These are phyloP conservation scores for Dendronephthya gigantea DNA, from an alignment of 64 coral and sea anemone species.

Conservation along the genomic window DNA sequence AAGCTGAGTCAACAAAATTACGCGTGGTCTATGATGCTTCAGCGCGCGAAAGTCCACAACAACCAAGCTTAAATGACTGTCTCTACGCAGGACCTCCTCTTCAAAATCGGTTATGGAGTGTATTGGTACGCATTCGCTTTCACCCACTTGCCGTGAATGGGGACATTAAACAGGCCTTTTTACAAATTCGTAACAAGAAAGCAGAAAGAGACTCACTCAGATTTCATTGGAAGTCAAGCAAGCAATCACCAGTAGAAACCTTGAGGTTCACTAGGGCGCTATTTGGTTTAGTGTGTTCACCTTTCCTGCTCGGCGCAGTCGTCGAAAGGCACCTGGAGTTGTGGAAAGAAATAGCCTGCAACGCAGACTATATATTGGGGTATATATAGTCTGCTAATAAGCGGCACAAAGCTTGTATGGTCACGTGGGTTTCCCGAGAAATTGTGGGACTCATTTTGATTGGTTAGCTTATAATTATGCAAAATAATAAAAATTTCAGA, in stretches of 20 bases:
- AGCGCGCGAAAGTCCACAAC: not conserved
- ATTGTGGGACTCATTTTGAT: too few relatives aligned
- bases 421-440: not conserved
- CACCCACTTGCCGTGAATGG: slow-evolving; percentile 5
- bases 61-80: slow-evolving; percentile 26
- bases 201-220: slow-evolving; percentile 12
- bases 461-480: too few relatives aligned
- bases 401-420: too few relatives aligned
- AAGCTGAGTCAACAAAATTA: slow-evolving; percentile 22
- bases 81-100: slow-evolving; percentile 22
- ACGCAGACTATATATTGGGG: too few relatives aligned
- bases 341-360: too few relatives aligned
- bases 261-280: slow-evolving; percentile 2
- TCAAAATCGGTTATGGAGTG: slow-evolving; percentile 34
- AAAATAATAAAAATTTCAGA: too few relatives aligned
- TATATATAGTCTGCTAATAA: too few relatives aligned
- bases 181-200: slow-evolving; percentile 18
- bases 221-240: slow-evolving; percentile 20
- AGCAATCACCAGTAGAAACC: slow-evolving; percentile 6
- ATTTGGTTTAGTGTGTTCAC: not conserved
- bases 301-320: too few relatives aligned
- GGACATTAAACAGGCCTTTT: slow-evolving; percentile 27
- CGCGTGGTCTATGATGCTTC: slow-evolving; percentile 18
- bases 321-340: too few relatives aligned
- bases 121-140: slow-evolving; percentile 17